Evolutionary conservation across 2,888 invertebrate genomes (phyloP), one percentile per base, ranked within the genome.

Genomic region (Amiota minor): DNA sequence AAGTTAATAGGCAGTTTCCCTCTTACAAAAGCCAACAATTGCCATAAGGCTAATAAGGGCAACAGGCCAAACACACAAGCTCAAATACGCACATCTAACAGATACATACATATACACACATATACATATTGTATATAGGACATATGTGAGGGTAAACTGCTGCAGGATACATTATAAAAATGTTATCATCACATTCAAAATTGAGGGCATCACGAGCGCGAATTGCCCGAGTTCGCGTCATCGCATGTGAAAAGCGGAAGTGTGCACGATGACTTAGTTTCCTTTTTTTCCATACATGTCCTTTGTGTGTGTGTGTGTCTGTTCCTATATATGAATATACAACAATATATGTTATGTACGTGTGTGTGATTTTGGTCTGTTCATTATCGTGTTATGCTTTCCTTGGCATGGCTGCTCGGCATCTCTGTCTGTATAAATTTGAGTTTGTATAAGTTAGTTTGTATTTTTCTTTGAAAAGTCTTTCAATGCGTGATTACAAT

Each of bases 1-100:
- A 83, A 83, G 81, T 84, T 83, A 80, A 82, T 80, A 77, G 79
- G 75, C 79, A 76, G 78, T 83, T 83, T 83, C 81, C 35, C 81
- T 79, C 76, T 68, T 18, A 50, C 59, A 50, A 70, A 69, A 45
- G 9, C 16, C 68, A 59, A 70, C 67, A 65, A 65, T 46, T 65
- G 65, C 67, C 77, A 69, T 64, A 70, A 72, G 80, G 78, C 71
- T 79, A 82, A 81, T 80, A 83, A 82, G 82, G 80, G 82, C 77
- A 82, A 71, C 46, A 46, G 12, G 55, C 72, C 53, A 53, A 59
- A 59, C 67, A 47, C 55, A 55, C 64, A 23, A 35, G 49, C 45
- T 65, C 71, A 71, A 65, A 69, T 72, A 67, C 69, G 12, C 73
- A 77, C 73, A 70, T 23, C 18, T n/a, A 49, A 55, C 67, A 56